These are phyloP conservation scores for Dynastes hyllus DNA, from an alignment of 2,888 invertebrate species.

Conservation along the genomic window DNA sequence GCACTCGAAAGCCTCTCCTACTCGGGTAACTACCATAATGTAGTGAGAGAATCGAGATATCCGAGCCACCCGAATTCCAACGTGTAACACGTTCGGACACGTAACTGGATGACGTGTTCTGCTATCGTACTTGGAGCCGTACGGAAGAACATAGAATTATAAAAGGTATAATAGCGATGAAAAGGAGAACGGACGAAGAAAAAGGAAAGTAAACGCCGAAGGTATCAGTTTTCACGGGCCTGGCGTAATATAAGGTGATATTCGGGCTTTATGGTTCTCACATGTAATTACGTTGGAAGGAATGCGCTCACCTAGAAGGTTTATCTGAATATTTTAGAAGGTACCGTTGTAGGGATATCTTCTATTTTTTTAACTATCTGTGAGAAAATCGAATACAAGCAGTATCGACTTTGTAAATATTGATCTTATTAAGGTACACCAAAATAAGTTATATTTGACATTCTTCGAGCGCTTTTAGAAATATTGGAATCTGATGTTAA, in stretches of 20 bases:
- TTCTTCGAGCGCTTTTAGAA: no score
- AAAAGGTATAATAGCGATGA: neutral
- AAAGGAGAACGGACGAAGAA: neutral
- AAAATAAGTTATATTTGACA: no score
- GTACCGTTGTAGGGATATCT: no score
- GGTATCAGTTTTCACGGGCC: conserved; percentile 16
- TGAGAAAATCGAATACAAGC: no score
- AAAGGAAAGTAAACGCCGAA: neutral
- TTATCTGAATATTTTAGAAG: no score
- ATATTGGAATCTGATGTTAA: no score
- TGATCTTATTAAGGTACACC: no score
- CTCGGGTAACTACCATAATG: neutral
- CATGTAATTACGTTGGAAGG: conserved; percentile 1
- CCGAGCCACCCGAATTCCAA: conserved; percentile 13
- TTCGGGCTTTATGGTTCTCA: conserved; percentile 10
- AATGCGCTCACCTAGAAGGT: conserved; percentile 5
- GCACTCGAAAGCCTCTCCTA: neutral
- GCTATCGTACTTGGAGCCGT: neutral
- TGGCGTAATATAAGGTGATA: conserved; percentile 4
- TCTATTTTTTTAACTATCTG: no score
- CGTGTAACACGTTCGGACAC: conserved; percentile 14
- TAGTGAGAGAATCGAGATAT: neutral
- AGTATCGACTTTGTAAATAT: no score
- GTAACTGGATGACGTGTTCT: conserved; percentile 27
- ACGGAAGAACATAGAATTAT: conserved; percentile 21